Evolutionary conservation across 2,888 invertebrate genomes (phyloP).

Genomic region (Altica lythri): DNA sequence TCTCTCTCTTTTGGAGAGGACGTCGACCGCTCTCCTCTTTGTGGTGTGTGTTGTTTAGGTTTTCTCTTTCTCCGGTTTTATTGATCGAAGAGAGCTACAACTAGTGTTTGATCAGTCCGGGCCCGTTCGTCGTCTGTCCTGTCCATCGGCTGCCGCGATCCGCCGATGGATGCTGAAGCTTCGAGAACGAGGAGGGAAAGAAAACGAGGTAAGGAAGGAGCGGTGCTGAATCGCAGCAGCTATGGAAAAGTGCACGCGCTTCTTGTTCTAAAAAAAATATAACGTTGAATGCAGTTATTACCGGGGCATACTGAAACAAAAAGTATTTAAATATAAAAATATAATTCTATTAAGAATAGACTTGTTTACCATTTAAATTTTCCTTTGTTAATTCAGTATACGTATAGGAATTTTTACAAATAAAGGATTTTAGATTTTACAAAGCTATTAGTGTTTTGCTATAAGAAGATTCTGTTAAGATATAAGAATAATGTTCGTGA

Average conservation of each 20-base stretch:
- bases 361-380: too few relatives aligned
- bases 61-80: constrained; percentile 47
- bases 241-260: constrained; percentile 21
- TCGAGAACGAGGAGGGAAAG: constrained; percentile 11
- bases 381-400: too few relatives aligned
- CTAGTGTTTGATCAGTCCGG: constrained; percentile 48
- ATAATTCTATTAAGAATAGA: too few relatives aligned
- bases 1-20: constrained; percentile 31
- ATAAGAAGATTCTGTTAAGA: too few relatives aligned
- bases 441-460: too few relatives aligned
- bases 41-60: constrained; percentile 48
- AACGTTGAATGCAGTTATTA: too few relatives aligned
- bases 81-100: constrained; percentile 45
- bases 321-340: too few relatives aligned
- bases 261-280: too few relatives aligned
- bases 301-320: too few relatives aligned
- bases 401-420: too few relatives aligned
- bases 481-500: too few relatives aligned
- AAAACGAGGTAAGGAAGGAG: constrained; percentile 20
- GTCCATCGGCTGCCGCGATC: constrained; percentile 44
- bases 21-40: constrained; percentile 37
- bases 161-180: constrained; percentile 21
- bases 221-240: constrained; percentile 11
- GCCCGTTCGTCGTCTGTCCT: constrained; percentile 38
- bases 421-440: too few relatives aligned